Percentiles rank a stretch among this genome's conserved stretches.
phyloP scores from a whole-genome alignment of 2,797 vertebrate genomes.

The Staurois parvus region DNA sequence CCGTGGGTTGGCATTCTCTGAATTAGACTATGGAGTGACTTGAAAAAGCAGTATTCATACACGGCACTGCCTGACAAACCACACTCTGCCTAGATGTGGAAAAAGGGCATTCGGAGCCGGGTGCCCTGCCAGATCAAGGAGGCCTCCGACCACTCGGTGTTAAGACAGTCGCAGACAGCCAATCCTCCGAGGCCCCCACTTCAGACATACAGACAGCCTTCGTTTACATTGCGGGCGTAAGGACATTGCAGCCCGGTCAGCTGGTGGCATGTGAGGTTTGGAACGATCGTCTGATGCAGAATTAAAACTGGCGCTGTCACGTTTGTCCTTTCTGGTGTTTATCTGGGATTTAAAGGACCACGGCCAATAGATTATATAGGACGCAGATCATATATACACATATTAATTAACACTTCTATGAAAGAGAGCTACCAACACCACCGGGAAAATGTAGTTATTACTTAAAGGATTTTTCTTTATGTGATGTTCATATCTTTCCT shows the following conservation, averaged over 20 bases:
- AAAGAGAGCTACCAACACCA: too few species aligned
- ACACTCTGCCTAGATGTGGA: constrained; percentile 48
- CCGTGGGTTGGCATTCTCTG: constrained; percentile 50
- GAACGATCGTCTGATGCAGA: constrained; percentile 10
- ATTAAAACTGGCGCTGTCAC: constrained; percentile 24
- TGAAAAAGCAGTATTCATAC: constrained; percentile 47
- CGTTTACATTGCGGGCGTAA: constrained; percentile 28
- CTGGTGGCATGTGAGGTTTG: constrained; percentile 44
- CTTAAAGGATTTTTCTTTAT: too few species aligned
- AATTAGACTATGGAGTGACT: constrained; percentile 37
- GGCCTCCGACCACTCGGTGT: constrained; percentile 22
- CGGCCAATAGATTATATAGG: neutral
- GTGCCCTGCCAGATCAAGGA: constrained; percentile 1
- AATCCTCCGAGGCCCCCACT: constrained; percentile 42
- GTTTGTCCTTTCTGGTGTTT: constrained; percentile 16
- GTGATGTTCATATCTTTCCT: too few species aligned
- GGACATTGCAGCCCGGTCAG: constrained; percentile 38
- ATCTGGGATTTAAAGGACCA: constrained; percentile 5
- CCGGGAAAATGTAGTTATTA: too few species aligned
- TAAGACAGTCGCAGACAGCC: constrained; percentile 53
- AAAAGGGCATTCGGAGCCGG: constrained; percentile 12
- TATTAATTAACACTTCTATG: too few species aligned
- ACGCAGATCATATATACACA: constrained; percentile 7
- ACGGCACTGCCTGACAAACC: constrained; percentile 31
- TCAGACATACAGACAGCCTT: constrained; percentile 53